Percentiles rank a stretch among this genome's conserved stretches.
Conservation (phyloP, 2,888 invertebrate species). For the Abrostola triplasia region DNA sequence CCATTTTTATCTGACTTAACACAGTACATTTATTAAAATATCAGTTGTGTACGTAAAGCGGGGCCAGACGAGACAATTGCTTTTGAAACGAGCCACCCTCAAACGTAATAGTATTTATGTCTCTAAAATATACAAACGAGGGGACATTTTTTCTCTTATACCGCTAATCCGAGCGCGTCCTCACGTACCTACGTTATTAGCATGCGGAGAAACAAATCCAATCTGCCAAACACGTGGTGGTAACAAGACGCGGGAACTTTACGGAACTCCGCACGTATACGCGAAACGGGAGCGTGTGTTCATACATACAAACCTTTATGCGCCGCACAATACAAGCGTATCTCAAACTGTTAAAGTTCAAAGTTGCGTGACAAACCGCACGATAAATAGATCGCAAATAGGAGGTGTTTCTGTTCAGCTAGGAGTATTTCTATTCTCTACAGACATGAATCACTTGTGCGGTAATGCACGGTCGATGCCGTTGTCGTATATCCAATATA, state of each 20-base stretch:
- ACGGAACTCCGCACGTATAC: constrained; percentile 77
- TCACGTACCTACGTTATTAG: constrained; percentile 76
- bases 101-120: constrained; percentile 52
- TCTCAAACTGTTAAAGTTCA: constrained; percentile 44
- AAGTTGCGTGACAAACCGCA: constrained; percentile 31
- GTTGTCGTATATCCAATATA: constrained; percentile 63
- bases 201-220: constrained; percentile 84
- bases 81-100: constrained; percentile 35
- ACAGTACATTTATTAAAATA: constrained; percentile 53
- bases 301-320: constrained; percentile 59
- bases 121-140: constrained; percentile 54
- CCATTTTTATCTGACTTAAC: constrained; percentile 44
- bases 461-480: constrained; percentile 60
- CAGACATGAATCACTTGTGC: constrained; percentile 73
- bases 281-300: constrained; percentile 66
- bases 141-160: constrained; percentile 57
- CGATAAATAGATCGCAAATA: constrained; percentile 54
- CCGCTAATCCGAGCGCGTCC: constrained; percentile 68
- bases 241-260: constrained; percentile 81
- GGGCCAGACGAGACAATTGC: constrained; percentile 49
- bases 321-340: constrained; percentile 47
- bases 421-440: constrained; percentile 73
- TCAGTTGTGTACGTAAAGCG: constrained; percentile 40
- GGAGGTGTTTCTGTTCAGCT: constrained; percentile 62
- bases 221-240: constrained; percentile 80